phyloP scores from a whole-genome alignment of 2,113 vertebrate genomes.

The Muscicapa adusta region DNA sequence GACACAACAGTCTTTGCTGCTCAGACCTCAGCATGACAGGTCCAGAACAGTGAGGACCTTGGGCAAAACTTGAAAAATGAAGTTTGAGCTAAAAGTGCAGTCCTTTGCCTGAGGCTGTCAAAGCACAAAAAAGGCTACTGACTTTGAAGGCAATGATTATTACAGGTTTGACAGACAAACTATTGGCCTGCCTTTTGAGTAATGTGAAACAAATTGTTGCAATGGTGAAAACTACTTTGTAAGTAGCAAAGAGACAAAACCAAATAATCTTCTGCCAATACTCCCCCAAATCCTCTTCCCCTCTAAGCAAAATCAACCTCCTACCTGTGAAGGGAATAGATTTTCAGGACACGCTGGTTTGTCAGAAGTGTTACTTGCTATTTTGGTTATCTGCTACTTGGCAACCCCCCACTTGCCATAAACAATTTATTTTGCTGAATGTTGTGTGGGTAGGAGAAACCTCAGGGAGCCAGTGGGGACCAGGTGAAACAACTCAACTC shows the following conservation, averaged over 20 bases:
- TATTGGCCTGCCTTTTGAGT: background rate
- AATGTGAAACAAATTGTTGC: background rate
- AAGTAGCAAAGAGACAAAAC: background rate
- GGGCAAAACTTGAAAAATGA: background rate
- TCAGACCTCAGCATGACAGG: background rate
- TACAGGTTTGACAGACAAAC: background rate
- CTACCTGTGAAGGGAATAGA: background rate
- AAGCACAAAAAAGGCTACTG: background rate
- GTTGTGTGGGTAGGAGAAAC: background rate
- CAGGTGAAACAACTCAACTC: background rate
- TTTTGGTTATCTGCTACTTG: background rate
- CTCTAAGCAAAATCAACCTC: background rate
- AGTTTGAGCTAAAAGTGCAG: background rate
- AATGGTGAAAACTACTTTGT: background rate
- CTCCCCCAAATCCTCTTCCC: background rate
- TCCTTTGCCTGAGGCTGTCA: background rate
- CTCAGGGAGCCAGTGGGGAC: background rate
- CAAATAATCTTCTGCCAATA: background rate
- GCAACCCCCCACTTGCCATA: background rate
- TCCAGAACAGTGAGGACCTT: background rate
- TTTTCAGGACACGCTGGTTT: background rate
- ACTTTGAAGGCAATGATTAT: background rate
- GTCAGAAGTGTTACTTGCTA: background rate
- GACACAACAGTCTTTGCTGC: accelerated
- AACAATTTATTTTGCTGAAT: background rate